A percentile compares a stretch with the other conserved stretches of the same genome.
Evolutionary conservation across 2,797 vertebrate species (phyloP).

Genomic region (Morelia viridis): DNA sequence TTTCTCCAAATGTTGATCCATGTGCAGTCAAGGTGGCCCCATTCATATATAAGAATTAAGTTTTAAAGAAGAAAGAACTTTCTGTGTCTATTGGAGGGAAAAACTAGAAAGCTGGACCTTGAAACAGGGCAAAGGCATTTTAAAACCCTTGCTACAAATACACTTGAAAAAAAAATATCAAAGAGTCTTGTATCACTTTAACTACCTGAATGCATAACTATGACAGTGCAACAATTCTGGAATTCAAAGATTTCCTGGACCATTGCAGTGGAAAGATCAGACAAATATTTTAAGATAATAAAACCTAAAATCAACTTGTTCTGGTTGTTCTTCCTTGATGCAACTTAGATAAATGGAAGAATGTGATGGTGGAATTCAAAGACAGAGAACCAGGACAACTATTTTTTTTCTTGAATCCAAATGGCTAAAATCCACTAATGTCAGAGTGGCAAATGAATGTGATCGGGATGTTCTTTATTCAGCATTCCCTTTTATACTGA

Average conservation of each 20-base stretch:
- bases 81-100: background rate
- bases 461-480: background rate
- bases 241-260: background rate
- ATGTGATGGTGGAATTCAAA: background rate
- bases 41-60: background rate
- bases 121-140: background rate
- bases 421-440: background rate
- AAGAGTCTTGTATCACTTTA: background rate
- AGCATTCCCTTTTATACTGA: background rate
- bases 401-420: background rate
- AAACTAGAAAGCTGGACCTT: background rate
- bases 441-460: background rate
- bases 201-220: background rate
- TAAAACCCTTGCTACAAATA: background rate
- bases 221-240: background rate
- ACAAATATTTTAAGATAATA: background rate
- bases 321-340: background rate
- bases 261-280: background rate
- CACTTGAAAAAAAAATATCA: too few relatives aligned
- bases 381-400: background rate
- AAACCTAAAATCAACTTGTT: background rate
- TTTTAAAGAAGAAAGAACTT: background rate
- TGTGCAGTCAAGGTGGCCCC: background rate
- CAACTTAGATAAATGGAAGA: constrained; percentile 3
- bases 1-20: background rate